Evolutionary conservation across 1,140 invertebrate species (phyloP).

Genomic region (Cataglyphis hispanica): DNA sequence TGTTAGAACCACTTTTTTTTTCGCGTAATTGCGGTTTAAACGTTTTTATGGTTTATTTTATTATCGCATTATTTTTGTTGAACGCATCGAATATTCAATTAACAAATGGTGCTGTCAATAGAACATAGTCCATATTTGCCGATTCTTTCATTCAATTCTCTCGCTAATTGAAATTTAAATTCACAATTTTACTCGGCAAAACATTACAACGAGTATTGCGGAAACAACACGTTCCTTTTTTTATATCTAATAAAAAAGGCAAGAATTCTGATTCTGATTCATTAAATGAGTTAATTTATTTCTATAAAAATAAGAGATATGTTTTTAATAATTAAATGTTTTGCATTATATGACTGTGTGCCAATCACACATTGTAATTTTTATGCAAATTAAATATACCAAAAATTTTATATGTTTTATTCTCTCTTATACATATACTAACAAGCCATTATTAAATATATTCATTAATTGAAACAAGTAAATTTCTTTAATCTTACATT

Average conservation of each 20-base stretch:
- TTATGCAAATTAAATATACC: not conserved
- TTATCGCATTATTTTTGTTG: conserved; percentile 12
- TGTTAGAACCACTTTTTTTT: conserved; percentile 37
- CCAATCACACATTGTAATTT: not conserved
- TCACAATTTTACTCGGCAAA: conserved; percentile 25
- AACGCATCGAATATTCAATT: conserved; percentile 36
- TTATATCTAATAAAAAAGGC: not conserved
- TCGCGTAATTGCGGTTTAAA: conserved; percentile 47
- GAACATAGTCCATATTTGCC: not conserved
- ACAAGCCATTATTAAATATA: not conserved
- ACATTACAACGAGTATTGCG: not conserved
- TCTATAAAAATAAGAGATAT: not conserved
- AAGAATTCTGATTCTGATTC: not conserved
- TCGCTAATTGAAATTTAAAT: conserved; percentile 48
- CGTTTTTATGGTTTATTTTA: conserved; percentile 51
- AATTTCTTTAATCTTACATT: too few species aligned
- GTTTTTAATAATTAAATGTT: too few species aligned
- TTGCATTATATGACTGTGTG: not conserved
- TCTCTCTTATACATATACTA: not conserved
- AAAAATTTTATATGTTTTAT: not conserved
- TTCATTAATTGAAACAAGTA: too few species aligned
- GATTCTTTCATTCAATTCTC: conserved; percentile 28
- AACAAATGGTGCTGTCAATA: conserved; percentile 32
- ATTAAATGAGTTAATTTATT: not conserved
- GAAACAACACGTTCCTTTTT: not conserved